Evolutionary conservation across 2,113 vertebrate genomes (phyloP).

Genomic region (Picathartes gymnocephalus): DNA sequence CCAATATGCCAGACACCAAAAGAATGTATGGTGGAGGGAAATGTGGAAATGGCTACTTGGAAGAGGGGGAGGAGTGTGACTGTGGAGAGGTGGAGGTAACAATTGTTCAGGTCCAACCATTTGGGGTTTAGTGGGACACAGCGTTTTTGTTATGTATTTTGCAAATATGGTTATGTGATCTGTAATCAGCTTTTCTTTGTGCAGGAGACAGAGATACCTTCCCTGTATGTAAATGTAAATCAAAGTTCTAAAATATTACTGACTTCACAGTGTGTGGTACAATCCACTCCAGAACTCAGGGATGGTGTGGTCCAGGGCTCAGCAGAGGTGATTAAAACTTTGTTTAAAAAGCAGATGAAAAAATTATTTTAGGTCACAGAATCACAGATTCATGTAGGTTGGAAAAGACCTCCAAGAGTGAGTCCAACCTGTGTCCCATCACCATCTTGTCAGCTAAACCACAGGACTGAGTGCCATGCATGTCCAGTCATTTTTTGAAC

Average conservation of each 20-base stretch:
- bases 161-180: not conserved
- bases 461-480: not conserved
- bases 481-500: not conserved
- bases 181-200: not conserved
- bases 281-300: not conserved
- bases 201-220: not conserved
- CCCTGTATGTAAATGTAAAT: not conserved
- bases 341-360: not conserved
- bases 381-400: not conserved
- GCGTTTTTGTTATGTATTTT: not conserved
- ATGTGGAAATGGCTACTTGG: constrained; percentile 96
- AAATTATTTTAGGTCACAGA: not conserved
- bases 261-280: not conserved
- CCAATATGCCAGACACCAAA: constrained; percentile 90
- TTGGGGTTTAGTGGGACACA: not conserved
- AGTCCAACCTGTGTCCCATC: not conserved
- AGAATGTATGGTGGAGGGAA: constrained; percentile 87
- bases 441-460: not conserved
- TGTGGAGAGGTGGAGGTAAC: constrained; percentile 91
- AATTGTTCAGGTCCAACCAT: not conserved
- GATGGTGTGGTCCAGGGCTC: not conserved
- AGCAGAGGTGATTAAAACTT: not conserved
- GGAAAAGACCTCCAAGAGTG: not conserved
- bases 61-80: constrained; percentile 96
- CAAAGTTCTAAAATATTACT: not conserved